Evolutionary conservation across 1,140 invertebrate species (phyloP).

Genomic region (Temnothorax longispinosus): DNA sequence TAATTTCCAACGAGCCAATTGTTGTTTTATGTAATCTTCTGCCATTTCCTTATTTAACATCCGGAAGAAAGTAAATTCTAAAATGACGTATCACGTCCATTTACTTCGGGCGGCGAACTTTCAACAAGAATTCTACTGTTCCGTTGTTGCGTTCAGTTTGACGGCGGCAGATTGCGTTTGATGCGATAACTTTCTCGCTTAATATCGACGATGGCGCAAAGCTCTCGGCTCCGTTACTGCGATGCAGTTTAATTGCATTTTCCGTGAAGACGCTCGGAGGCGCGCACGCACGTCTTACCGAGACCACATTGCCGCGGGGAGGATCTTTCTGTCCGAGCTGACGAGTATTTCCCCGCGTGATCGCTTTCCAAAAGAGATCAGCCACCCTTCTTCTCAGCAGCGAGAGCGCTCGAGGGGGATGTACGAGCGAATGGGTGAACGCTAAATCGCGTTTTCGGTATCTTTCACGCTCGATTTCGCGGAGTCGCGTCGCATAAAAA

Average conservation of each 20-base stretch:
- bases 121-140: slow-evolving; percentile 30
- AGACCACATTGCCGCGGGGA: neutral
- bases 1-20: neutral
- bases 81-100: neutral
- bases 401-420: too few species aligned
- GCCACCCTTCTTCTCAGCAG: neutral
- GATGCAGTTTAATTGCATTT: slow-evolving; percentile 47
- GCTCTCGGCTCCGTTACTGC: slow-evolving; percentile 10
- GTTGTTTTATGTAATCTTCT: slow-evolving; percentile 4
- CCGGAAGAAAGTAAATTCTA: neutral
- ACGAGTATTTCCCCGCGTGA: slow-evolving; percentile 43
- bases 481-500: neutral
- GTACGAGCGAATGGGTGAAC: slow-evolving; percentile 21
- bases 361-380: slow-evolving; percentile 50
- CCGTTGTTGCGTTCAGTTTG: slow-evolving; percentile 48
- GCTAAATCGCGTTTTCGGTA: slow-evolving; percentile 24
- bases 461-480: neutral
- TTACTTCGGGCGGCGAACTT: neutral
- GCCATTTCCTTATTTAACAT: neutral
- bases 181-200: slow-evolving; percentile 54
- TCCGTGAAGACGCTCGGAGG: slow-evolving; percentile 14
- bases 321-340: neutral
- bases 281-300: neutral
- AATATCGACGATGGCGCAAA: slow-evolving; percentile 43
- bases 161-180: slow-evolving; percentile 30